Evolutionary conservation across 2,888 invertebrate species (phyloP).

Genomic region (Pristionchus japonicus): DNA sequence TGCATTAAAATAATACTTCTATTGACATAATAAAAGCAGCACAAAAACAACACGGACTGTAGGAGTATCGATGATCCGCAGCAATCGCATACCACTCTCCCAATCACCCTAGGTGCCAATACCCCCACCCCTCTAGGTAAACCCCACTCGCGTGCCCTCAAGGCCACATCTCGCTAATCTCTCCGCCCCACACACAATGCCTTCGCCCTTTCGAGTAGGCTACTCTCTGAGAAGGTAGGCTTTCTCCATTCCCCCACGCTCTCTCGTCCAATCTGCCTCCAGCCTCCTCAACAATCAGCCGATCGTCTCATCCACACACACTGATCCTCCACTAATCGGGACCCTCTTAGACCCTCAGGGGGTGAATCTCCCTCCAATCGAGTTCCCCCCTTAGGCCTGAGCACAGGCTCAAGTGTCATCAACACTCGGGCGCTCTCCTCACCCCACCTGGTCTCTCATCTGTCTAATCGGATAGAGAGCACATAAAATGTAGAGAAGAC

Average conservation of each 20-base stretch:
- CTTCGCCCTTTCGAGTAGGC: constrained; percentile 31
- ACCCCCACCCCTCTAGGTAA: background rate
- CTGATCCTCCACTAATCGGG: constrained; percentile 17
- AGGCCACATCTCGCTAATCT: constrained; percentile 19
- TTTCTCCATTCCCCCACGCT: background rate
- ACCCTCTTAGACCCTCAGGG: background rate
- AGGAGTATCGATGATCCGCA: too few species aligned
- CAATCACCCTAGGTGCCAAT: background rate
- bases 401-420: constrained; percentile 24
- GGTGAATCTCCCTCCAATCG: background rate
- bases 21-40: too few species aligned
- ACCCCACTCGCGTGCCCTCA: background rate
- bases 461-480: background rate
- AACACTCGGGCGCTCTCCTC: background rate
- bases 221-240: background rate
- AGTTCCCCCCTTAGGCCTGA: background rate
- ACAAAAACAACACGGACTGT: too few species aligned
- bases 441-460: background rate
- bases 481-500: background rate
- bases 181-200: background rate
- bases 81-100: too few species aligned
- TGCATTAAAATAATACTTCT: too few species aligned
- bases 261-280: background rate
- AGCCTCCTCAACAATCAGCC: background rate
- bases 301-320: background rate